These are phyloP conservation scores for Thalassophryne amazonica DNA, from an alignment of 2,797 vertebrate genomes.

Conservation along the genomic window DNA sequence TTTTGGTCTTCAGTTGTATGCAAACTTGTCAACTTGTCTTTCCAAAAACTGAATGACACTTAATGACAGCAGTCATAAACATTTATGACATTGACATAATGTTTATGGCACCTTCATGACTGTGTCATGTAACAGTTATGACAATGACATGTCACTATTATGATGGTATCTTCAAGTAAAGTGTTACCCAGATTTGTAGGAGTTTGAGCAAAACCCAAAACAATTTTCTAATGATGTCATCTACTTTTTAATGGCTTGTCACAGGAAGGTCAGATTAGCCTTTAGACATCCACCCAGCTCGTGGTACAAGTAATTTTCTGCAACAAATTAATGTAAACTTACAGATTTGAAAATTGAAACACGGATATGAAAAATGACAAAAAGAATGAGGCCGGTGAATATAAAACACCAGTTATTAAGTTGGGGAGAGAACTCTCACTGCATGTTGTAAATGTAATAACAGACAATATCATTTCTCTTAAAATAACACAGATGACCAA, in stretches of 20 bases:
- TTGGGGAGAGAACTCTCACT: not conserved
- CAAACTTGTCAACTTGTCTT: too few species aligned
- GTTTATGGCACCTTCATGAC: too few species aligned
- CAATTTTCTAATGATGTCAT: not conserved
- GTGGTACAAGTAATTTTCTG: not conserved
- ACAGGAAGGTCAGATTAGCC: not conserved
- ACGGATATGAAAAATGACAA: not conserved
- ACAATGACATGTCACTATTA: too few species aligned
- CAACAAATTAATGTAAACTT: conserved; percentile 9
- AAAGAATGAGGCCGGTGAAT: not conserved
- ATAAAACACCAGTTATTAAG: conserved; percentile 3
- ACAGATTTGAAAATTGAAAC: not conserved
- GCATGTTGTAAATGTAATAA: conserved; percentile 17
- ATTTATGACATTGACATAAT: too few species aligned
- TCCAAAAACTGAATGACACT: too few species aligned
- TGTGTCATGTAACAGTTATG: too few species aligned
- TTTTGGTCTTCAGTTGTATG: too few species aligned
- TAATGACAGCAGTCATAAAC: too few species aligned
- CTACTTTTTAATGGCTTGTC: not conserved
- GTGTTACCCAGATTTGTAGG: not conserved
- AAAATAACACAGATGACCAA: conserved; percentile 4
- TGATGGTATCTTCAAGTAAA: too few species aligned
- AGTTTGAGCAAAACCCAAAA: not conserved
- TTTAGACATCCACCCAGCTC: conserved; percentile 14
- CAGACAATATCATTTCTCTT: not conserved